These are phyloP conservation scores for Phodopus roborovskii DNA, from an alignment of 2,113 vertebrate genomes.

Conservation along the genomic window DNA sequence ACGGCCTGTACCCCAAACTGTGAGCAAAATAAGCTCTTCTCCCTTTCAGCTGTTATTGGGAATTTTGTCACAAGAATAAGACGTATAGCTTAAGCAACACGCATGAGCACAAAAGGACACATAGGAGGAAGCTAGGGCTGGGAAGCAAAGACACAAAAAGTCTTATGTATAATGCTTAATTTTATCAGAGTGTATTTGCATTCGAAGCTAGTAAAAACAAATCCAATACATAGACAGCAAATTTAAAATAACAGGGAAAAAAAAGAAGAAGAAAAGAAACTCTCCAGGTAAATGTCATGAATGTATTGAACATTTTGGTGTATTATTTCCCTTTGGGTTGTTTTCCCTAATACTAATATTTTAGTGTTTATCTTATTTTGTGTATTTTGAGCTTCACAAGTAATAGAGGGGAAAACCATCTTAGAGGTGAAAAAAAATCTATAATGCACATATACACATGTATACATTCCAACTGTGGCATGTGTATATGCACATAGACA, in stretches of 20 bases:
- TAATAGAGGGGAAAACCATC: neutral
- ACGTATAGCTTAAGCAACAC: neutral
- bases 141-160: neutral
- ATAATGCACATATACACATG: neutral
- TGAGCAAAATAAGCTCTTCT: neutral
- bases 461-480: too few species aligned
- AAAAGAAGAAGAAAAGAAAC: neutral
- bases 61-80: neutral
- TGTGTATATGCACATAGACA: too few species aligned
- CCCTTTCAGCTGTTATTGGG: neutral
- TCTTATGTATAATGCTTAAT: neutral
- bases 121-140: neutral
- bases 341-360: neutral
- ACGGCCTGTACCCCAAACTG: neutral
- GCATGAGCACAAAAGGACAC: neutral
- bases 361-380: neutral
- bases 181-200: neutral
- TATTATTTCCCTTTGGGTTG: neutral
- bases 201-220: neutral
- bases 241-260: neutral
- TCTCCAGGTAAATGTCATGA: neutral
- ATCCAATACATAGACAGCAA: too few species aligned
- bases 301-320: neutral
- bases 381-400: neutral
- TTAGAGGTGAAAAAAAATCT: neutral